Base-by-base conservation (phyloP, 1,140 invertebrate species). In the Charaxes varanes region DNA sequence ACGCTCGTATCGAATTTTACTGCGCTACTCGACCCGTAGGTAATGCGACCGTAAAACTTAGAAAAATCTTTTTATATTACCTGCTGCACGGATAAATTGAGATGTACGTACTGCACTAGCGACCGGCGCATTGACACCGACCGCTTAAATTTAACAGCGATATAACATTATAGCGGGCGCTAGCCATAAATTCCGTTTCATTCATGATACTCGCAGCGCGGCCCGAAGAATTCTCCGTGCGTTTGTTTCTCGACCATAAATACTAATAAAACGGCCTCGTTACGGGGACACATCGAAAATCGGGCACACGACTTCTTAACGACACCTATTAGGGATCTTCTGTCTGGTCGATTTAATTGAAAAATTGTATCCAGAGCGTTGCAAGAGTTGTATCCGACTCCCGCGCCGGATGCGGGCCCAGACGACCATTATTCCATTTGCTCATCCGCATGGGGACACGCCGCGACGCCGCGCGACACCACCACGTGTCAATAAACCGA, bases 361-460 rank as follows among this genome's bases (percentile, higher is more conserved):
- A 83, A 83, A 83, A 83, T 83, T 83, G 79, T 83, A 80, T 79
- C 65, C 62, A 74, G 62, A 65, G 66, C 66, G 65, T 60, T 74
- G 79, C 76, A 71, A 73, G 74, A 73, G 71, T 74, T 61, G 76
- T 68, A 78, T 78, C 74, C 73, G 72, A 76, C 53, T 72, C 55
- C 60, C 61, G 71, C 67, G 77, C 62, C 78, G 78, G 79, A 83
- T 83, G 79, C 79, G 79, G 79, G 79, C 73, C 64, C 79, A 83
- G 79, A 83, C 79, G 79, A 47, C 76, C 67, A 83, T 83, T 83
- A 83, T 83, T 60, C 79, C 79, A 83, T 83, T 83, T 77, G 79
- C 63, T 51, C 76, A 83, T 83, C 79, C 79, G 79, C 73, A 68
- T 73, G 69, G 74, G 74, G 74, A 72, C 77, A 67, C 45, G 46